A percentile compares a stretch with the other conserved stretches of the same genome.
These are phyloP conservation scores for Bradypus variegatus DNA, from an alignment of 2,797 vertebrate species.

Conservation along the genomic window DNA sequence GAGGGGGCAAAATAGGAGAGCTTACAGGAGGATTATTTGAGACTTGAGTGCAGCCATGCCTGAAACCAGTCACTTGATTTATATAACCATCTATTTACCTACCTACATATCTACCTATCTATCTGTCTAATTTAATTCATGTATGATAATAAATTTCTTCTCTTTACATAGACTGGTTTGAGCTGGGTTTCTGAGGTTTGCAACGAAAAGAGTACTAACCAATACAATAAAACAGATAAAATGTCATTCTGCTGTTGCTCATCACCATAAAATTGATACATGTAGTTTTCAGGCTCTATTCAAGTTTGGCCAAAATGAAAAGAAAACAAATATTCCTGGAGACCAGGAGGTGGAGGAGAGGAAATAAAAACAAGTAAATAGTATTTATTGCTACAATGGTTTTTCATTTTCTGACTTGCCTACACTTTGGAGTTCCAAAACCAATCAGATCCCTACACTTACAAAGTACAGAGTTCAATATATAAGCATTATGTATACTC, in stretches of 20 bases:
- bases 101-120: too few species aligned
- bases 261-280: not conserved
- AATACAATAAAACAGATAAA: not conserved
- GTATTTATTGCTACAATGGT: not conserved
- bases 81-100: too few species aligned
- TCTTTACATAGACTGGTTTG: not conserved
- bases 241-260: not conserved
- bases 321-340: not conserved
- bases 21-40: not conserved
- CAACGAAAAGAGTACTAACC: not conserved
- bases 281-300: not conserved
- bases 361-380: not conserved
- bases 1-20: not conserved
- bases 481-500: not conserved
- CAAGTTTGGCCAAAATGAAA: not conserved
- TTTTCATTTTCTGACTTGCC: not conserved
- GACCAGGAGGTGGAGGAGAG: not conserved
- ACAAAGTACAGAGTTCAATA: not conserved
- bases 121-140: not conserved
- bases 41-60: not conserved
- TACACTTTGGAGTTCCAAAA: slow-evolving; percentile 18
- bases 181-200: not conserved
- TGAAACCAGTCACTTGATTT: not conserved
- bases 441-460: not conserved
- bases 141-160: not conserved